phyloP scores from a whole-genome alignment of 2,888 invertebrate genomes.

The Heteropelma amictum region DNA sequence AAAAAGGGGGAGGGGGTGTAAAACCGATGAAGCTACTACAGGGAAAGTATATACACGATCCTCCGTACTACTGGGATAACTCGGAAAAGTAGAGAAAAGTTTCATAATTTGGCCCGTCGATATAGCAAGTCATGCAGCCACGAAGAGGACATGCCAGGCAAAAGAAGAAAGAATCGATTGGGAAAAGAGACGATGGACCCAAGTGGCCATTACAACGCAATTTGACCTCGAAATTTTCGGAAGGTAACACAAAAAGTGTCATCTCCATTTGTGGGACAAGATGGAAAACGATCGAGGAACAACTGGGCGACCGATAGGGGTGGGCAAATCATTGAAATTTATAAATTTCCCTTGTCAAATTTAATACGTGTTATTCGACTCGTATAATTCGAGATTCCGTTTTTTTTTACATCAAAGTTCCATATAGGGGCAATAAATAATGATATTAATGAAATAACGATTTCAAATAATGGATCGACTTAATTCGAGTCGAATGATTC shows the following conservation, averaged over 20 bases:
- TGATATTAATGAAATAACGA: too few species aligned
- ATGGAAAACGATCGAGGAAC: too few species aligned
- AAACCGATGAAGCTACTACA: slow-evolving; percentile 17
- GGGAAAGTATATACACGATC: slow-evolving; percentile 29
- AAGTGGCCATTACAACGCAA: slow-evolving; percentile 17
- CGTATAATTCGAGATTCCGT: too few species aligned
- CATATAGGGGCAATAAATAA: too few species aligned
- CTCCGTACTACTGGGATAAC: slow-evolving; percentile 24
- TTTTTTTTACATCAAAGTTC: too few species aligned
- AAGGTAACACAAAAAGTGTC: not conserved
- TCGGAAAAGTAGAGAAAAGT: slow-evolving; percentile 43
- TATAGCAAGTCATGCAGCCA: slow-evolving; percentile 20
- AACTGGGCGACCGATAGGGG: too few species aligned
- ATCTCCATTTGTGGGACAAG: not conserved
- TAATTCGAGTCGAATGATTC: too few species aligned
- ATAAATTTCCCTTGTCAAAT: too few species aligned
- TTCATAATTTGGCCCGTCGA: slow-evolving; percentile 51
- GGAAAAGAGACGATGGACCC: not conserved
- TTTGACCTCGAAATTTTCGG: not conserved
- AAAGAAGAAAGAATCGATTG: slow-evolving; percentile 16
- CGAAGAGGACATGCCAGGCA: not conserved
- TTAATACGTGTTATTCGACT: too few species aligned
- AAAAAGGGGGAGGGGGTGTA: not conserved
- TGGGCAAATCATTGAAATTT: too few species aligned
- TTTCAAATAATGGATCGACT: too few species aligned